A percentile compares a stretch with the other conserved stretches of the same genome.
Evolutionary conservation across 2,888 invertebrate genomes (phyloP).

Genomic region (Euphydryas editha): DNA sequence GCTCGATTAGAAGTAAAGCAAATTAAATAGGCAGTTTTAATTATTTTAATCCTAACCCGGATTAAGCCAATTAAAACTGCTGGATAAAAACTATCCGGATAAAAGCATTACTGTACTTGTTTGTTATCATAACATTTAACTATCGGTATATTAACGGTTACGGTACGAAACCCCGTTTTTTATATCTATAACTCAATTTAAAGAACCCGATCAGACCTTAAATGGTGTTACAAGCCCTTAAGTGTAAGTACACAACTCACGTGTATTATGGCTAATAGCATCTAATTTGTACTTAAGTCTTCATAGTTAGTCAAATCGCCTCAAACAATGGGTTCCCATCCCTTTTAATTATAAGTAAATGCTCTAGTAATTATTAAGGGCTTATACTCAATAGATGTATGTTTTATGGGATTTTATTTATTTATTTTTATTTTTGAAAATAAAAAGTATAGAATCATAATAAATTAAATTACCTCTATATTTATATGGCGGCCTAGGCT

Average conservation of each 20-base stretch:
- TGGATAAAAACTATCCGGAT: too few species aligned
- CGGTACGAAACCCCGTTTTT: neutral
- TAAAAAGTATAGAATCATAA: too few species aligned
- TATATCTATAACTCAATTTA: neutral
- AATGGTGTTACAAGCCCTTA: neutral
- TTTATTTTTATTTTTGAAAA: too few species aligned
- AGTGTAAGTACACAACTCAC: neutral
- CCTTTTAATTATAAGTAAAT: neutral
- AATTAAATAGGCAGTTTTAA: neutral
- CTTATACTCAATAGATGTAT: neutral
- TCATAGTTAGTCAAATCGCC: neutral
- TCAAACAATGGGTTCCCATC: neutral
- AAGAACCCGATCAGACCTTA: neutral
- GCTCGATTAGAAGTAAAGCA: neutral
- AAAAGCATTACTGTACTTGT: too few species aligned
- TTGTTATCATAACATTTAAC: neutral
- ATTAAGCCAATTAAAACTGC: neutral
- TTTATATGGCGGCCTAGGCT: too few species aligned
- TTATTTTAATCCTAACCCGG: neutral
- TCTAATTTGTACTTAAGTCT: neutral
- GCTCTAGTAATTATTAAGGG: neutral
- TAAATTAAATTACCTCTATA: too few species aligned
- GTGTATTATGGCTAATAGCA: neutral
- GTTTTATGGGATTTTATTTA: neutral
- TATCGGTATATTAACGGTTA: neutral